phyloP scores from a whole-genome alignment of 1,140 invertebrate species.

The Harlomillsia oculata region DNA sequence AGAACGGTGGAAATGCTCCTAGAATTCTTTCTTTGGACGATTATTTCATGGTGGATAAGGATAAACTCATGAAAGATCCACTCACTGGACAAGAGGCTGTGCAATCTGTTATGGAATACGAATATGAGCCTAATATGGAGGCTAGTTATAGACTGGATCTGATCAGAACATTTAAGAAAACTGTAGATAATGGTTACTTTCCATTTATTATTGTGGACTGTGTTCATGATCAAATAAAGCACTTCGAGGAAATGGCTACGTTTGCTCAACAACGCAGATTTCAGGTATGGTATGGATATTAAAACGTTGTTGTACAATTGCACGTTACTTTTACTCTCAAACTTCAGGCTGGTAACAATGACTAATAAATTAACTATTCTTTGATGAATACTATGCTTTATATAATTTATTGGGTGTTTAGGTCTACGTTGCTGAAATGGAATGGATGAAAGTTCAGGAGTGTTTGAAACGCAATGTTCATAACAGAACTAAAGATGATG shows the following conservation, averaged over 20 bases:
- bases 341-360: no score
- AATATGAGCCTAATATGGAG: constrained; percentile 79
- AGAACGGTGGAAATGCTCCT: constrained; percentile 60
- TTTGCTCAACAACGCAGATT: constrained; percentile 79
- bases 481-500: constrained; percentile 64
- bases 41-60: constrained; percentile 87
- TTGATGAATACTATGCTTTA: no score
- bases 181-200: constrained; percentile 81
- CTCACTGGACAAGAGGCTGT: constrained; percentile 63
- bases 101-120: constrained; percentile 65
- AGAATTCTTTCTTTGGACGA: constrained; percentile 89
- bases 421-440: constrained; percentile 81
- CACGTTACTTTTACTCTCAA: no score
- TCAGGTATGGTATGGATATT: constrained; percentile 61
- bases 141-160: constrained; percentile 68
- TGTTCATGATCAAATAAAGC: constrained; percentile 66
- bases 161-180: constrained; percentile 84
- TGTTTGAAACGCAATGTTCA: constrained; percentile 79
- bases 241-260: constrained; percentile 79
- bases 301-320: no score
- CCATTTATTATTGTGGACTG: constrained; percentile 86
- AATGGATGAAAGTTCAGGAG: constrained; percentile 61
- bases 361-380: no score
- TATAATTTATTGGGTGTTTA: no score
- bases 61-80: constrained; percentile 63